Base-by-base conservation (phyloP, 1,140 invertebrate genomes). In the Drosophila ambigua region DNA sequence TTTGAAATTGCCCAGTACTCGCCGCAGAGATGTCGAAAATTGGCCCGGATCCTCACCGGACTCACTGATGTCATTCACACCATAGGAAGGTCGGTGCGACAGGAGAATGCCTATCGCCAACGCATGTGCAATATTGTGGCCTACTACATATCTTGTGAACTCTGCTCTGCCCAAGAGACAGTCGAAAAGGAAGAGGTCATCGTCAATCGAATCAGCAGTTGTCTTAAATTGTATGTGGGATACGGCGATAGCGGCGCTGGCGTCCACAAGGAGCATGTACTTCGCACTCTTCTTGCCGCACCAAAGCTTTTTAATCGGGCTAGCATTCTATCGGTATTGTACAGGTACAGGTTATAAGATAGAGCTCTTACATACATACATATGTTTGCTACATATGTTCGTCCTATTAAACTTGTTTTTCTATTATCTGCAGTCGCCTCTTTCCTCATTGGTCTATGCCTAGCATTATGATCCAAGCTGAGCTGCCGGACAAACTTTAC, bases 91-190 rank as follows among this genome's bases (percentile, higher is more conserved):
- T 13, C 52, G 53, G n/a, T 60, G 7, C 55, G 66, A 26, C 31
- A 54, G 46, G 54, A 41, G 4, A 26, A 45, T 2, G 16, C 8
- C 28, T 77, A 68, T 20, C 67, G 78, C 4, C 82, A 90, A 20
- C 82, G 85, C 7, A 72, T 90, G 52, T 82, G 78, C 52, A 63
- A 74, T n/a, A 81, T 90, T 24, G 67, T 90, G 13, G 87, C 81
- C 46, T 79, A 60, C 20, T 90, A 81, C 45, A 90, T 90, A 59
- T 79, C 78, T 31, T 90, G 85, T 55, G 85, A 90, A 35, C 46
- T 90, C 15, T 82, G 85, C 9, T 58, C 76, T 23, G 78, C 81
- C 20, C 75, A 85, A 31, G 74, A 65, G 0, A 48, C 35, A 2
- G 53, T 78, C 0, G 75, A 88, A 31, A 51, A 43, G 6, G 78